Evolutionary conservation across 2,797 vertebrate genomes (phyloP), one percentile per base, ranked within the genome.

Genomic region (Adrianichthys oophorus): DNA sequence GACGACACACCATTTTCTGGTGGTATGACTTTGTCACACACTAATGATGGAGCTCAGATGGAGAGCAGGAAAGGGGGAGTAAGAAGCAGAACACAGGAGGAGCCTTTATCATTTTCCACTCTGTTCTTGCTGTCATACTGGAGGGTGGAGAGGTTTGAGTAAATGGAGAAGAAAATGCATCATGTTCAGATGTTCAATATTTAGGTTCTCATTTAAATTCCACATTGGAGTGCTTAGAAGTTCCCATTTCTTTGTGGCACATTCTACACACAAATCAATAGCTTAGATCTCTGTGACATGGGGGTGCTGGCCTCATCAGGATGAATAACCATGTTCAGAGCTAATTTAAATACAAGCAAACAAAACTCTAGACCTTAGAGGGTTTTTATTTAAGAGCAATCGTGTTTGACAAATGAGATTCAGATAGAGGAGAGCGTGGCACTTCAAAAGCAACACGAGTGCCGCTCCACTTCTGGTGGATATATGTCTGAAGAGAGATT

Each of bases 321-420:
- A 53, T 40, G 58, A 65, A 68, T 62, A 59, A 65, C 43, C 15
- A 12, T 42, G 72, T 73, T 82, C 56, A 60, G 42, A 16, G 23
- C 62, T 67, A 72, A 85, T 84, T 72, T 74, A 77, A 83, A 87
- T 59, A 83, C 69, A 54, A 74, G 68, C 68, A 85, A 85, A 85
- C 75, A 74, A 74, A 76, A 59, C 52, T 61, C 59, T 48, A 5
- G 62, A 42, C 71, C 62, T 68, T 45, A 13, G 63, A 72, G 78
- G 52, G 61, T 40, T 76, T 84, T 82, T 78, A 69, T 84, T 80
- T 72, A 87, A 84, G 84, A 61, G 77, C 85, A 87, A 84, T 89
- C 75, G 61, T 78, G 74, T 85, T 81, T 82, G 74, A 88, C 78
- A 88, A 89, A 90, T 87, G 82, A 77, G 79, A 85, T 76, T 79